phyloP scores from a whole-genome alignment of 2,797 vertebrate species.

The Scomberomorus guttatus region DNA sequence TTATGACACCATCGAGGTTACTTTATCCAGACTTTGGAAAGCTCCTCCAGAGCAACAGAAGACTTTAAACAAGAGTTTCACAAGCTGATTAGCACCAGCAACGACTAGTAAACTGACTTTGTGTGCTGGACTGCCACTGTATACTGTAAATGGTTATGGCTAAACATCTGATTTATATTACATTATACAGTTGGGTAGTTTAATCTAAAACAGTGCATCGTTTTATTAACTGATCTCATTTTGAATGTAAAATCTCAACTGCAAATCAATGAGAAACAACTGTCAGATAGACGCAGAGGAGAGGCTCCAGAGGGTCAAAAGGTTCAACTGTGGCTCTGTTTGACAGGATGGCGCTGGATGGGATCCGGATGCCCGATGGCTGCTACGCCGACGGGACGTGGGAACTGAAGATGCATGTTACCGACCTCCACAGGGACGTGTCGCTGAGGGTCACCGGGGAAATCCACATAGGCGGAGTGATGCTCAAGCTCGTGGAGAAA shows the following conservation, averaged over 20 bases:
- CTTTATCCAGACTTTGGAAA: background rate
- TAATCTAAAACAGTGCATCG: background rate
- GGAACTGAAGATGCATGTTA: conserved; percentile 98
- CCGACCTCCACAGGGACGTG: conserved; percentile 96
- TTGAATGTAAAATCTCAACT: background rate
- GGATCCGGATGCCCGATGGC: conserved; percentile 99
- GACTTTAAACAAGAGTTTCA: background rate
- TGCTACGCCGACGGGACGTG: conserved; percentile 99
- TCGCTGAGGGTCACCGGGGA: conserved; percentile 97
- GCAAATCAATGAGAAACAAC: background rate
- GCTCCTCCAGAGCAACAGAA: background rate
- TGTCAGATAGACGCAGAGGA: background rate
- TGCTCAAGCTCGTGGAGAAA: conserved; percentile 99
- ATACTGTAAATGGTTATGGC: background rate
- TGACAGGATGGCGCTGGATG: conserved; percentile 95
- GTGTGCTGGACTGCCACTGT: background rate
- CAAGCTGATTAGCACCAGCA: background rate
- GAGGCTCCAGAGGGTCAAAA: background rate
- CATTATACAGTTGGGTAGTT: background rate
- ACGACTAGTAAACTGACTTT: background rate
- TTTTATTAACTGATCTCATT: background rate
- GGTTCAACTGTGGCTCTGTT: conserved; percentile 37
- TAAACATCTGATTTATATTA: background rate
- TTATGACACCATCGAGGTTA: background rate
- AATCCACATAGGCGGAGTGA: conserved; percentile 98